Base-by-base conservation (phyloP, 2,888 invertebrate genomes). In the Phyllotreta striolata region DNA sequence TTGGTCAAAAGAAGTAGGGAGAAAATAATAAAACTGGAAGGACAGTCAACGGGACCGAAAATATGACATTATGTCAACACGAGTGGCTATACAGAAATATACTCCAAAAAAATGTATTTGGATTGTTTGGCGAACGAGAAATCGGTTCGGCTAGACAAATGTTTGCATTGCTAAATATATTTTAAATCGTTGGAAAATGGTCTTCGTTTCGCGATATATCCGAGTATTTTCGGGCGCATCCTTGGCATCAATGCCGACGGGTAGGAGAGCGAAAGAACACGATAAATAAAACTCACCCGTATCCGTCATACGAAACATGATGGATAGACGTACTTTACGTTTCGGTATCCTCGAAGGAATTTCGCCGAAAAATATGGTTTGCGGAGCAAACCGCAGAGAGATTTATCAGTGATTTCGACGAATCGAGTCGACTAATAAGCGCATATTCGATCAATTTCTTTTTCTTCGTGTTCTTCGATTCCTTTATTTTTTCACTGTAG, bases 341-440 rank as follows among this genome's bases (percentile, higher is more conserved):
- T 65, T 51, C 39, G 24, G 46, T 55, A 49, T 55, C 49, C 55
- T 54, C 24, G 24, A 14, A 34, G 44, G 47, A 60, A 51, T 47
- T 59, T 46, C 57, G 40, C 56, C 14, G 1, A 66, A 61, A 58
- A 63, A 59, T 57, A 59, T 46, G 47, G 44, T 55, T 55, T 52
- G 54, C 55, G 59, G 54, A 51, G 52, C 40, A 14, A 43, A 46
- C 44, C 51, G 6, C 37, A n/a, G 39, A 40, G 54, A 60, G 56
- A 61, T 64, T 64, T 61, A 64, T 64, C 64, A 61, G 8, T 12
- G 35, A 52, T 61, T 61, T 54, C 52, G 52, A 54, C 54, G 40
- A 6, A 54, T 39, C 38, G 7, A 54, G 54, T 39, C 54, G 41
- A 55, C 35, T 49, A 49, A 24, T 24, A 24, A 24, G 24, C 24